Evolutionary conservation across 2,113 vertebrate species (phyloP).

Genomic region (Elephantulus edwardii): DNA sequence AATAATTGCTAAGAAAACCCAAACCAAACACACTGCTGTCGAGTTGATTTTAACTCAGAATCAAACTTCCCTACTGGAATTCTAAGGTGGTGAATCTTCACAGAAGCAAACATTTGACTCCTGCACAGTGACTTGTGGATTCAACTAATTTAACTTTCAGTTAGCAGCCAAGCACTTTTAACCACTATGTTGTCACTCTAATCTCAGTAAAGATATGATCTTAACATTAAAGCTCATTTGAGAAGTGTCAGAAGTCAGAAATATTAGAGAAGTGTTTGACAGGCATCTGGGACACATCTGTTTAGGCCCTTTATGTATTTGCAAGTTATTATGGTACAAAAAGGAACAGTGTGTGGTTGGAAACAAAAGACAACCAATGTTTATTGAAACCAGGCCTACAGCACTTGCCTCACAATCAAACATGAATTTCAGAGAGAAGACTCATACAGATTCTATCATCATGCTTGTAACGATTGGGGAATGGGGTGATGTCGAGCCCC

Average conservation of each 20-base stretch:
- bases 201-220: not conserved
- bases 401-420: not conserved
- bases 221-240: conserved; percentile 2
- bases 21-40: not conserved
- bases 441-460: not conserved
- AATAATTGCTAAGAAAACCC: not conserved
- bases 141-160: too few species aligned
- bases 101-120: not conserved
- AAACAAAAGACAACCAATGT: not conserved
- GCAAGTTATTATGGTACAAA: not conserved
- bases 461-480: fast-evolving
- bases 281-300: not conserved
- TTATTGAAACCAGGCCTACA: not conserved
- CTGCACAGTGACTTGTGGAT: too few species aligned
- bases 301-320: not conserved
- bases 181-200: not conserved
- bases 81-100: not conserved
- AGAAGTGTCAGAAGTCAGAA: conserved; percentile 14
- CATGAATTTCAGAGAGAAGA: not conserved
- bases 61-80: not conserved
- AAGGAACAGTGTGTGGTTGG: not conserved
- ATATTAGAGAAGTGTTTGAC: not conserved
- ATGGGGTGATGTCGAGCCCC: too few species aligned
- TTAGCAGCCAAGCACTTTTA: not conserved
- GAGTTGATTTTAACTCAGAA: not conserved